These are phyloP conservation scores for Cercopithecus mona DNA, from an alignment of 2,113 vertebrate genomes.

Conservation along the genomic window DNA sequence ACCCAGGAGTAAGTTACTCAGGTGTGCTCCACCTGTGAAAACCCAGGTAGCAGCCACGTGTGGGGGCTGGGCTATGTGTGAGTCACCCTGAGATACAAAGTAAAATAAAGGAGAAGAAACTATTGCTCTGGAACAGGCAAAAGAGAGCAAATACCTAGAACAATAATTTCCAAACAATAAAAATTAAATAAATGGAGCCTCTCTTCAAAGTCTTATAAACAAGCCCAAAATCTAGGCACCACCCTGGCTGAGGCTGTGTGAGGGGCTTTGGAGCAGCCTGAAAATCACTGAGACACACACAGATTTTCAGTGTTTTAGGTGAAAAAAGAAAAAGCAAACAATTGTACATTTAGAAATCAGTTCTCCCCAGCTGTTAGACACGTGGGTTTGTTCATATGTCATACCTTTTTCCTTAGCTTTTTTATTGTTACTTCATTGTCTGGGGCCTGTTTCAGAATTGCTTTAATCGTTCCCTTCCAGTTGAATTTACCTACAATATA, in stretches of 20 bases:
- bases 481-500: slow-evolving; percentile 92
- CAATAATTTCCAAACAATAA: neutral
- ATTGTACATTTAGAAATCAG: neutral
- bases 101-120: neutral
- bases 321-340: neutral
- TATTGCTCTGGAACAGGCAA: neutral
- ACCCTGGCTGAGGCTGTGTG: rapidly evolving
- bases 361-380: neutral
- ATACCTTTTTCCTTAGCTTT: slow-evolving; percentile 96
- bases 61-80: rapidly evolving
- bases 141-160: neutral
- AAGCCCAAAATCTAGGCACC: neutral
- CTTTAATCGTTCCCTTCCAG: slow-evolving; percentile 97
- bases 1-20: too few relatives aligned
- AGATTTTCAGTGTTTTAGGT: rapidly evolving
- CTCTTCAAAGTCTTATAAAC: neutral
- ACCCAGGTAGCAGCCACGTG: rapidly evolving
- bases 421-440: slow-evolving; percentile 94
- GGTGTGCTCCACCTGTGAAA: neutral
- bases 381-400: neutral
- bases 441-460: slow-evolving; percentile 89
- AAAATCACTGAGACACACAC: neutral
- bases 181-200: neutral
- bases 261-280: neutral
- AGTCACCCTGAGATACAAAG: rapidly evolving